Conservation (phyloP, 2,888 invertebrate genomes). For the Ophioninae sp. region DNA sequence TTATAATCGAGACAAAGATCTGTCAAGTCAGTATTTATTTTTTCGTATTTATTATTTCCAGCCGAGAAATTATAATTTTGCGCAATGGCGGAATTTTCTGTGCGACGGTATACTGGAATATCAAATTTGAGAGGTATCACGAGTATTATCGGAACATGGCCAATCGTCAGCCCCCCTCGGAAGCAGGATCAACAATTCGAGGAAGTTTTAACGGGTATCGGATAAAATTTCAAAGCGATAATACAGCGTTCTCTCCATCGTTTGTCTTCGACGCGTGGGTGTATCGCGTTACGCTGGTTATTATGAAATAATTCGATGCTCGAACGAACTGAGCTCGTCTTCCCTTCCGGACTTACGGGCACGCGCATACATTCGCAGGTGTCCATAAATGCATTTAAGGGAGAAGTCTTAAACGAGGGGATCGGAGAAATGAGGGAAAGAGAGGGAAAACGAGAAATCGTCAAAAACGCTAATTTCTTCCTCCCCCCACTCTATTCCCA, state of each 20-base stretch:
- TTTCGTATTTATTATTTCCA: too few relatives aligned
- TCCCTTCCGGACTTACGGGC: constrained; percentile 35
- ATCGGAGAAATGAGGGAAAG: too few relatives aligned
- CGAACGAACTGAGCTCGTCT: constrained; percentile 33
- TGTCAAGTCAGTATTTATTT: too few relatives aligned
- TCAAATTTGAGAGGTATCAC: too few relatives aligned
- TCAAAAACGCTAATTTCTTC: background rate
- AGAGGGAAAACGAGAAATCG: background rate
- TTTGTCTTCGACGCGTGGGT: background rate
- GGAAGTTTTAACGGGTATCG: background rate
- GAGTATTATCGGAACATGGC: background rate
- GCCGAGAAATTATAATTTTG: too few relatives aligned
- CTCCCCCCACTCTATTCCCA: constrained; percentile 24
- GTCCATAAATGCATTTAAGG: background rate
- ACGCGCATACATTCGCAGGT: constrained; percentile 6
- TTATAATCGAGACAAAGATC: too few relatives aligned
- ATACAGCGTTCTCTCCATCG: background rate
- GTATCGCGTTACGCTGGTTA: constrained; percentile 37
- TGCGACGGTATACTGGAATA: too few relatives aligned
- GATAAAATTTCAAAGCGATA: constrained; percentile 20
- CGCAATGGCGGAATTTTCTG: too few relatives aligned
- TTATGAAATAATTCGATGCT: constrained; percentile 50
- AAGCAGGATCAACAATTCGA: constrained; percentile 4
- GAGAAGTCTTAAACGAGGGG: background rate
- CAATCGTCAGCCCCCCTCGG: background rate